Base-by-base conservation (phyloP, 1,140 invertebrate genomes). In the Hycleus phaleratus region DNA sequence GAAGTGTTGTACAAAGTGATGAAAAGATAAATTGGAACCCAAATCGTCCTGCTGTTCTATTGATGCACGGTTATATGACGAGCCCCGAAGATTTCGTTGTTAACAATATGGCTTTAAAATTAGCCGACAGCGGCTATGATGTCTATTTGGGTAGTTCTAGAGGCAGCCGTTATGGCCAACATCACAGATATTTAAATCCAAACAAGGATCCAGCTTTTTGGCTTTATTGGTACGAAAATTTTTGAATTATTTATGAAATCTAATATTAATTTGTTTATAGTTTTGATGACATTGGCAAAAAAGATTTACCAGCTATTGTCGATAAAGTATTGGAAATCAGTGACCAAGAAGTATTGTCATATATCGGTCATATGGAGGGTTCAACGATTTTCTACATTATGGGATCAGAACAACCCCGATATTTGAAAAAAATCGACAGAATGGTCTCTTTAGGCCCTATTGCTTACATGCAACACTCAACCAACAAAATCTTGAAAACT, bases 101-200 rank as follows among this genome's bases (percentile, higher is more conserved):
- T 10, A 10, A 49, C 9, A 73, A 73, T 66, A 18, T 67, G 84
- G 85, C 67, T 9, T 86, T 82, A 60, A 71, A 83, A 32, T 72
- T 88, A 7, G 81, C 83, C 5, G 83, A 88, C 70, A 72, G 72
- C 54, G 87, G 87, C 26, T 91, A 82, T 62, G 88, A 91, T 67
- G 87, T 91, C 0, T 89, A 85, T 85, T 67, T 87, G 58, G 82
- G 82, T 0, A 88, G 88, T 66, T 73, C 74, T 4, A 74, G 86
- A 40, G 85, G 86, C 0, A 87, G 80, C 59, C 73, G 70, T 18
- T 85, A 86, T 64, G 81, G 80, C 1, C 70, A 68, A n/a, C 70
- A 70, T 10, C 79, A 81, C 65, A 59, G 63, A 2, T 67, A 47
- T 18, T 60, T 78, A 6, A 67, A 72, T 47, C 64, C 75, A 9